These are phyloP conservation scores for Sturnus vulgaris DNA, from an alignment of 2,113 vertebrate species.

Conservation along the genomic window DNA sequence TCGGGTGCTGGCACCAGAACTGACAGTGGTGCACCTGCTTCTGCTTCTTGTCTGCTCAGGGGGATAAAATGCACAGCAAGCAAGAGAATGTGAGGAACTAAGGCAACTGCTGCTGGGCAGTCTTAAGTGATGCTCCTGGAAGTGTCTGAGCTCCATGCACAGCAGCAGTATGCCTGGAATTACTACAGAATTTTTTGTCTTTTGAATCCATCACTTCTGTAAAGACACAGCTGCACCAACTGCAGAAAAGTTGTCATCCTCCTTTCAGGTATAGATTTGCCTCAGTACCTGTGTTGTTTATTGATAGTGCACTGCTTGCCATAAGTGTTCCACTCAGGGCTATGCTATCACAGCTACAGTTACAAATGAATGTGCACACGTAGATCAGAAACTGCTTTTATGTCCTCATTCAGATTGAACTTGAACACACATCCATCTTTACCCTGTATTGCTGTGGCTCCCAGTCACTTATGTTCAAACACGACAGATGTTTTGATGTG, in stretches of 20 bases:
- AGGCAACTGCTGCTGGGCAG: neutral
- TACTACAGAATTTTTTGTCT: neutral
- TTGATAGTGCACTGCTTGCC: neutral
- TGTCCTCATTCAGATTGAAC: neutral
- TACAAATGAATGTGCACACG: neutral
- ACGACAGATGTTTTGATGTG: neutral
- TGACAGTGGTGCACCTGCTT: conserved; percentile 28
- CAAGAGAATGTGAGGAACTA: neutral
- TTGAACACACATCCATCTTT: fast-evolving
- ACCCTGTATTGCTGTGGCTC: neutral
- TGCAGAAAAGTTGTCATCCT: neutral
- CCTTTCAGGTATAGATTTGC: neutral
- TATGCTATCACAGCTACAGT: neutral
- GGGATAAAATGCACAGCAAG: neutral
- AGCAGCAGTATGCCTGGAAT: neutral
- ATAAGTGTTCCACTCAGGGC: neutral
- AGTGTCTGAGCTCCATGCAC: neutral
- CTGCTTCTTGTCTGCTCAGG: neutral
- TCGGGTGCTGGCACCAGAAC: neutral
- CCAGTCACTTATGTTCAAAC: neutral
- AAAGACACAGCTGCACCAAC: neutral
- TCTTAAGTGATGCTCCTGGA: neutral
- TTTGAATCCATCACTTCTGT: neutral
- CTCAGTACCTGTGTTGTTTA: neutral
- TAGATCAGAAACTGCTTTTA: neutral